Evolutionary conservation across 1,140 invertebrate species (phyloP).

Genomic region (Aphelenchoides besseyi): DNA sequence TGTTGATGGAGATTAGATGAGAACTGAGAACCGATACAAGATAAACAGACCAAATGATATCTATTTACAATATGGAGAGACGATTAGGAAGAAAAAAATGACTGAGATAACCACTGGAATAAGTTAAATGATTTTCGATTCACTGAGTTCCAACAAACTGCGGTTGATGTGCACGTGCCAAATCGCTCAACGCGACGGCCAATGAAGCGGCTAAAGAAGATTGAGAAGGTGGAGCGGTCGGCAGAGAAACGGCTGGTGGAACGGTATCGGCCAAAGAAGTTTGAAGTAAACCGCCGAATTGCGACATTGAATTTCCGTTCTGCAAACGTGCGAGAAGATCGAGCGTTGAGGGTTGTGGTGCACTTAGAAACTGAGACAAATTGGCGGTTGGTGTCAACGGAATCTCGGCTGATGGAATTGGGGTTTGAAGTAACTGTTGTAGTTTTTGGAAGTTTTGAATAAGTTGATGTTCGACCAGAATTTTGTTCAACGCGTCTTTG

Average conservation of each 20-base stretch:
- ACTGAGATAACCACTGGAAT: too few relatives aligned
- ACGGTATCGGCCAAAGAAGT: too few relatives aligned
- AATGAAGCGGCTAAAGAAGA: not conserved
- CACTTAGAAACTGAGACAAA: not conserved
- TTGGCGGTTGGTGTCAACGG: not conserved
- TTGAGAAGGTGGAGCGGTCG: not conserved
- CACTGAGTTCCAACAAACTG: not conserved
- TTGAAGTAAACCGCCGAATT: not conserved
- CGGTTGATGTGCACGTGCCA: slow-evolving; percentile 1
- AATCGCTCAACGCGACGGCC: slow-evolving; percentile 2
- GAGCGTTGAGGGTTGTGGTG: not conserved
- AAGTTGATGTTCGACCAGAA: slow-evolving; percentile 18
- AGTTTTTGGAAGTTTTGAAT: slow-evolving; percentile 7
- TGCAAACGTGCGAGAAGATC: not conserved
- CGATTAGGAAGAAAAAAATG: not conserved
- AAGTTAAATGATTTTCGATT: not conserved
- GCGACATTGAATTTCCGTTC: not conserved
- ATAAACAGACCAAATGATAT: not conserved
- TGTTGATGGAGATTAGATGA: not conserved
- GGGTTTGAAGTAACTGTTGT: slow-evolving; percentile 7
- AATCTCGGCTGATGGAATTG: not conserved
- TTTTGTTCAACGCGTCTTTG: slow-evolving; percentile 10
- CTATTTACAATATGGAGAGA: not conserved
- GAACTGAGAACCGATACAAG: not conserved
- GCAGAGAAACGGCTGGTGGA: too few relatives aligned